Conservation (phyloP, 37 sponge, comb jelly and placozoan genomes). For the Cliona cf. orientalis region DNA sequence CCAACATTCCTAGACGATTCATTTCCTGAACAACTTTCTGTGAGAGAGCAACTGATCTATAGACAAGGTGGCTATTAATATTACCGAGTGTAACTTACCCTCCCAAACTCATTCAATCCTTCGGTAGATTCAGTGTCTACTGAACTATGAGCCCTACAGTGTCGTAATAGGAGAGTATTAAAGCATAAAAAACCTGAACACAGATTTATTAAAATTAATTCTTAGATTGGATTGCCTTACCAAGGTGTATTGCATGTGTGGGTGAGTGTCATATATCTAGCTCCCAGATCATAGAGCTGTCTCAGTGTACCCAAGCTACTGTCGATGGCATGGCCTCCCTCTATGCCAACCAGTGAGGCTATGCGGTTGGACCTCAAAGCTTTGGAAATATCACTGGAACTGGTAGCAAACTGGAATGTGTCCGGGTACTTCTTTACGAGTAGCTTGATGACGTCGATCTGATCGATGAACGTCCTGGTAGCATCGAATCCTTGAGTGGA, state of each 20-base stretch:
- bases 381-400: conserved; percentile 39
- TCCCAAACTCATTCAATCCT: conserved; percentile 22
- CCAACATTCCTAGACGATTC: conserved; percentile 87
- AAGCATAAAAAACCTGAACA: too few relatives aligned
- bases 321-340: conserved; percentile 87
- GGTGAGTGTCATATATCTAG: conserved; percentile 83
- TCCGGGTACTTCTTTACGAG: conserved; percentile 67
- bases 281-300: conserved; percentile 81
- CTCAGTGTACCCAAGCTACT: conserved; percentile 78
- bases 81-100: neutral
- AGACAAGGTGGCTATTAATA: too few relatives aligned
- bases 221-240: conserved; percentile 27
- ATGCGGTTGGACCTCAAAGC: conserved; percentile 22
- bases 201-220: neutral
- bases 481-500: conserved; percentile 57
- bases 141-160: conserved; percentile 17
- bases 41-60: too few relatives aligned
- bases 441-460: conserved; percentile 77
- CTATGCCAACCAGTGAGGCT: conserved; percentile 80
- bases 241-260: conserved; percentile 81
- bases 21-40: conserved; percentile 78
- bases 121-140: neutral
- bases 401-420: conserved; percentile 62
- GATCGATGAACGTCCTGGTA: conserved; percentile 65
- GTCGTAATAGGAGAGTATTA: too few relatives aligned